A percentile compares a stretch with the other conserved stretches of the same genome.
phyloP scores from a whole-genome alignment of 2,797 vertebrate species.

The Rhinichthys osculus region DNA sequence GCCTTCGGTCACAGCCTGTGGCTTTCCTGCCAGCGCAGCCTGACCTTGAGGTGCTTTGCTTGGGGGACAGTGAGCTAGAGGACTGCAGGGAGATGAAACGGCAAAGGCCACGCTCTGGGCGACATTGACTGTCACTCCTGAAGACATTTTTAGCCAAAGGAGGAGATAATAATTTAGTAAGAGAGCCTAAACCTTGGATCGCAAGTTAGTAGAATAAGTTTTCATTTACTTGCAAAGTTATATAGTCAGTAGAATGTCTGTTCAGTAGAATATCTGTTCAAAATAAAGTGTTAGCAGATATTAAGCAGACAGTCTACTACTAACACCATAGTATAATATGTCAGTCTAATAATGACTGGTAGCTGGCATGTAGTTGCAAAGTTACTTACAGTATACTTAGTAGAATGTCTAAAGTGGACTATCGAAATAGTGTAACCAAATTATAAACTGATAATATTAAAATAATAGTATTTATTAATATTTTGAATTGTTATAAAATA shows the following conservation, averaged over 20 bases:
- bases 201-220: neutral
- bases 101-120: constrained; percentile 75
- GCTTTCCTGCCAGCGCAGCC: constrained; percentile 51
- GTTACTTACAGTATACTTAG: neutral
- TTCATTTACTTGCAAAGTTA: neutral
- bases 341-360: neutral
- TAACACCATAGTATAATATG: neutral
- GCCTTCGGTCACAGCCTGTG: constrained; percentile 51
- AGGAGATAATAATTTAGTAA: neutral
- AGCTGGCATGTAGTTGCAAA: neutral
- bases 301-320: too few relatives aligned
- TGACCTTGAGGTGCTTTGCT: constrained; percentile 61
- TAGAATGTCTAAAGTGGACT: neutral
- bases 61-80: constrained; percentile 42
- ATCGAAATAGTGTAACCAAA: too few relatives aligned
- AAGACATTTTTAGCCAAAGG: neutral
- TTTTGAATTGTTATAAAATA: too few relatives aligned
- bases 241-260: neutral
- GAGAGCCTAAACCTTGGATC: neutral
- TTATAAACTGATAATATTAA: neutral
- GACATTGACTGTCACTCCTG: constrained; percentile 62
- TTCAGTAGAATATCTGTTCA: neutral
- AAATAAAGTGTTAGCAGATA: neutral
- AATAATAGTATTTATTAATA: too few relatives aligned
- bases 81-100: constrained; percentile 58